Conservation (phyloP, 2,888 invertebrate species). For the Poecilus cupreus region DNA sequence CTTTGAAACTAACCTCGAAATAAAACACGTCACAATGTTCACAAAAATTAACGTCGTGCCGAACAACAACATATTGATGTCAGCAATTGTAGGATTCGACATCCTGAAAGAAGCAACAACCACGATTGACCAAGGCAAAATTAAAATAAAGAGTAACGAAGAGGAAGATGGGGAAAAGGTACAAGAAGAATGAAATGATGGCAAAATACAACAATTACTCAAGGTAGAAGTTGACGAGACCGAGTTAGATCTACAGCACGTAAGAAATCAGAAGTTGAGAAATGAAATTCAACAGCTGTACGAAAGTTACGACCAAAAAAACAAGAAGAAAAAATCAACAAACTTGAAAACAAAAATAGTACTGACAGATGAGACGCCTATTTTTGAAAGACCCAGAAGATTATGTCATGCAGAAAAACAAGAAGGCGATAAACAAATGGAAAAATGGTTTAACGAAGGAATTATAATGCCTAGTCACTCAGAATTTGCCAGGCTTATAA, state of each 20-base stretch:
- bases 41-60: slow-evolving; percentile 42
- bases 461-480: slow-evolving; percentile 62
- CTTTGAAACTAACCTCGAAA: neutral
- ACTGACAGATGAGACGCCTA: slow-evolving; percentile 62
- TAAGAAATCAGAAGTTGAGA: slow-evolving; percentile 34
- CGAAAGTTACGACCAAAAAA: slow-evolving; percentile 57
- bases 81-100: slow-evolving; percentile 44
- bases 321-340: slow-evolving; percentile 46
- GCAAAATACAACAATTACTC: neutral
- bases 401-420: slow-evolving; percentile 59
- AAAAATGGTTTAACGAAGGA: slow-evolving; percentile 62
- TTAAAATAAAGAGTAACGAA: neutral
- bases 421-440: slow-evolving; percentile 60
- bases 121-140: neutral
- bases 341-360: slow-evolving; percentile 61
- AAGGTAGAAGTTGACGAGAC: neutral
- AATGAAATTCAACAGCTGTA: slow-evolving; percentile 46
- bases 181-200: neutral
- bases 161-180: neutral
- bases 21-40: neutral
- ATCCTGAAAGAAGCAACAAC: slow-evolving; percentile 1
- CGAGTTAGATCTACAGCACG: slow-evolving; percentile 44
- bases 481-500: slow-evolving; percentile 63
- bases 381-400: slow-evolving; percentile 60
- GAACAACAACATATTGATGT: slow-evolving; percentile 2